Conservation (phyloP, 2,113 vertebrate species). For the Grus americana region DNA sequence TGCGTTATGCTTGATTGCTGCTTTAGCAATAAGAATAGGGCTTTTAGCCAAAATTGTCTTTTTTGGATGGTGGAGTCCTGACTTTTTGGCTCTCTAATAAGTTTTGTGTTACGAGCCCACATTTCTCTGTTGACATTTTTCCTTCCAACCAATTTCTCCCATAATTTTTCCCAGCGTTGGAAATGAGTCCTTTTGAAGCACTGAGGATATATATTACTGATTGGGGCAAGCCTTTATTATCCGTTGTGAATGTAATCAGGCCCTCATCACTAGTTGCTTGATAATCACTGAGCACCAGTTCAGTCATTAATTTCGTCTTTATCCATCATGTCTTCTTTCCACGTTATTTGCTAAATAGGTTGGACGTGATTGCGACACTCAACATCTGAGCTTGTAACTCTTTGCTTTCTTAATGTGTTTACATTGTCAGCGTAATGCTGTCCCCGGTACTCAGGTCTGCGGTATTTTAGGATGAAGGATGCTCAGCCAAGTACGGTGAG, state of each 20-base stretch:
- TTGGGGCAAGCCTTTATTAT: conserved; percentile 70
- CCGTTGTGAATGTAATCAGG: conserved; percentile 67
- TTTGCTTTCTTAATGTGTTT: conserved; percentile 66
- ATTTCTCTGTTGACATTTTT: conserved; percentile 69
- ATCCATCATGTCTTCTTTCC: conserved; percentile 69
- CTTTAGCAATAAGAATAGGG: conserved; percentile 61
- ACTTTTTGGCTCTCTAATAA: conserved; percentile 65
- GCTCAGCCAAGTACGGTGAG: not conserved
- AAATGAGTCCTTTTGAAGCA: conserved; percentile 63
- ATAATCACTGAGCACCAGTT: conserved; percentile 65
- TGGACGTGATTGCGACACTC: conserved; percentile 59
- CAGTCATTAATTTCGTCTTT: conserved; percentile 68
- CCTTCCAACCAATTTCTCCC: conserved; percentile 69
- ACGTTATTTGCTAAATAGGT: conserved; percentile 70
- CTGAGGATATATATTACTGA: conserved; percentile 66
- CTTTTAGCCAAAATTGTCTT: conserved; percentile 67
- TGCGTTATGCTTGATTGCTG: conserved; percentile 59
- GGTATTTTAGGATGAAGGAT: conserved; percentile 33
- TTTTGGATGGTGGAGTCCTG: conserved; percentile 53
- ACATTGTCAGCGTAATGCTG: not conserved
- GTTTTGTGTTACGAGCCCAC: conserved; percentile 60
- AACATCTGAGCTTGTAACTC: conserved; percentile 56
- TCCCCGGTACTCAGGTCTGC: conserved; percentile 2
- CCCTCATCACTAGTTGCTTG: conserved; percentile 69
- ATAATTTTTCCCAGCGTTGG: conserved; percentile 47